Percentiles rank a stretch among this genome's conserved stretches.
phyloP scores from a whole-genome alignment of 2,797 vertebrate species.

The Pangasius macronema region DNA sequence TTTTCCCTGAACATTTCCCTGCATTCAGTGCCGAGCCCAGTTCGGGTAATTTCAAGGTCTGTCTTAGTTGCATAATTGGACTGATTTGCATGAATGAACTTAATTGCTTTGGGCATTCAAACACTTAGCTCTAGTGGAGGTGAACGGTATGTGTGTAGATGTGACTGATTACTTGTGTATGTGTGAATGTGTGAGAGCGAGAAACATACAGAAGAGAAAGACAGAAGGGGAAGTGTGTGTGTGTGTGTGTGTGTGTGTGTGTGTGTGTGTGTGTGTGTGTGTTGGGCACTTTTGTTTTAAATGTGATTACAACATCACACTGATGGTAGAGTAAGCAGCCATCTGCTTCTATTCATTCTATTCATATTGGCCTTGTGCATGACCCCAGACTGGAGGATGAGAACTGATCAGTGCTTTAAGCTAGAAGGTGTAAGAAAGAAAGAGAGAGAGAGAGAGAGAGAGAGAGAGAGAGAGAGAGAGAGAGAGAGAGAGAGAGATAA shows the following conservation, averaged over 20 bases:
- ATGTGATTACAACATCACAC: conserved; percentile 12
- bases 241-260: not conserved
- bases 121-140: conserved; percentile 60
- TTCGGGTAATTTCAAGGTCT: conserved; percentile 68
- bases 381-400: conserved; percentile 7
- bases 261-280: conserved; percentile 1
- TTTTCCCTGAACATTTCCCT: conserved; percentile 15
- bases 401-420: not conserved
- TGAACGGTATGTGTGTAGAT: conserved; percentile 64
- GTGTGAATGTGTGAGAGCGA: conserved; percentile 40
- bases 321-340: conserved; percentile 35
- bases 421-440: not conserved
- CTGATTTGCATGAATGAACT: conserved; percentile 76
- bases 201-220: not conserved
- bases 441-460: not conserved
- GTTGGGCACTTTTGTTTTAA: not conserved
- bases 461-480: not conserved
- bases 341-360: conserved; percentile 25
- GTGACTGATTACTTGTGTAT: conserved; percentile 60
- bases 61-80: conserved; percentile 75
- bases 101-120: conserved; percentile 72
- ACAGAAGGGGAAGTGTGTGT: not conserved
- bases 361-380: conserved; percentile 19
- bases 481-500: not conserved
- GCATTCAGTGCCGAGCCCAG: not conserved